These are phyloP conservation scores for Astropecten irregularis DNA, from an alignment of 53 echinoderm and acorn worm species.

Conservation along the genomic window DNA sequence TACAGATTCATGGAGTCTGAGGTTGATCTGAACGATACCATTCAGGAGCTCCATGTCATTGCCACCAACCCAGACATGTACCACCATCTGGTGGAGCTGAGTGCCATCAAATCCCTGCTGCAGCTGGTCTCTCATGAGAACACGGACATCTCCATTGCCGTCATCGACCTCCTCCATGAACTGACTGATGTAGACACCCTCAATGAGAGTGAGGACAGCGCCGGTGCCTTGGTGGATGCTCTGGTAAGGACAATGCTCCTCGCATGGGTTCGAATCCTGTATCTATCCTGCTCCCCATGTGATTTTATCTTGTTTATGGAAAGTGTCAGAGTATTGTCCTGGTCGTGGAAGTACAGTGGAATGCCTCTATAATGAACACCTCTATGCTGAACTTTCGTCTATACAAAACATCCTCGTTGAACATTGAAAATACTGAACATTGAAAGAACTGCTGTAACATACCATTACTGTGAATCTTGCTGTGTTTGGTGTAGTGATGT, in stretches of 20 bases:
- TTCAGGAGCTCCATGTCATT: conserved; percentile 96
- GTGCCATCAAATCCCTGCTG: conserved; percentile 81
- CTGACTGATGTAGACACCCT: conserved; percentile 89
- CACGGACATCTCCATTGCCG: conserved; percentile 93
- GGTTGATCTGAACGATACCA: conserved; percentile 84
- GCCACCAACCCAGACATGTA: conserved; percentile 96
- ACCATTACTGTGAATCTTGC: too few species aligned
- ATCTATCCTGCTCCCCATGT: too few species aligned
- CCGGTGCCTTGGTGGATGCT: conserved; percentile 85
- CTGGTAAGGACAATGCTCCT: conserved; percentile 61
- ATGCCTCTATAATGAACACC: too few species aligned
- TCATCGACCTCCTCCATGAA: conserved; percentile 90
- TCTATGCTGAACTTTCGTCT: too few species aligned
- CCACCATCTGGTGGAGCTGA: conserved; percentile 84
- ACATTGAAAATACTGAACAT: too few species aligned
- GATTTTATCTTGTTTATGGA: too few species aligned
- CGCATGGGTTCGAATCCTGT: too few species aligned
- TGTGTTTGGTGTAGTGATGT: too few species aligned
- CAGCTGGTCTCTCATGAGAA: conserved; percentile 90
- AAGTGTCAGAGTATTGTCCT: too few species aligned
- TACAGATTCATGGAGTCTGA: conserved; percentile 96
- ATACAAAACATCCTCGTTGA: too few species aligned
- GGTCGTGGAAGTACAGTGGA: too few species aligned
- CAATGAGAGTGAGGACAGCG: conserved; percentile 91
- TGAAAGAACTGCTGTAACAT: too few species aligned